Evolutionary conservation across 2,113 vertebrate genomes (phyloP), one percentile per base, ranked within the genome.

Genomic region (Festucalex cinctus): DNA sequence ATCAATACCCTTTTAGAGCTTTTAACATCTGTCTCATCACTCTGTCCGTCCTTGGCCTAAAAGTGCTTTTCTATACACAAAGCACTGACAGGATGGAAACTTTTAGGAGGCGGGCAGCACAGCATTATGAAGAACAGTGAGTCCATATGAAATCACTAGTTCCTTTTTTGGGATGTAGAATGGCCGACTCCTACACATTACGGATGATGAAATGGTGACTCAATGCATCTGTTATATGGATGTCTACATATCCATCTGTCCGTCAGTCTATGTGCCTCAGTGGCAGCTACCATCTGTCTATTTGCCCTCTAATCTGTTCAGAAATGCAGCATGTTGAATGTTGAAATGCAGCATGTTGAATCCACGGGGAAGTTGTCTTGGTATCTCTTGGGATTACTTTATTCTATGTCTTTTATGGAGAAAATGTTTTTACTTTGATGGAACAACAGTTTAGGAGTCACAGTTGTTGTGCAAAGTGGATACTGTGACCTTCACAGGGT

Each of bases 1-100:
- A 88, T 87, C 87, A 82, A 86, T 83, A 65, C 12, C 78, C 80
- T 81, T 83, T 84, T 69, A 85, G 71, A 79, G 81, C 83, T 82
- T 84, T 85, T 81, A 82, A 69, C 79, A 67, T 83, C 65, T 62
- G 54, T 53, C 44, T 75, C 63, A 7, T 65, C 66, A 73, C 70
- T 39, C 61, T 68, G 63, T 51, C 56, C 69, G 57, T 65, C 66
- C 71, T 70, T 20, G 37, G 8, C 20, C 22, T 57, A 5, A 57
- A 43, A 20, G 35, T 57, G 14, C 48, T 67, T 81, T 76, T 74
- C 76, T 71, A 44, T 72, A 75, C 69, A 80, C 69, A 66, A 65
- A 53, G 32, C 6, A 65, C 19, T 35, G 17, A 65, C 17, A 22
- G n/a, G 37, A 41, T 17, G 37, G n/a, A 62, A 19, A 43, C n/a